A percentile compares a stretch with the other conserved stretches of the same genome.
Evolutionary conservation across 2,888 invertebrate species (phyloP).

Genomic region (Aspidiotus destructor): DNA sequence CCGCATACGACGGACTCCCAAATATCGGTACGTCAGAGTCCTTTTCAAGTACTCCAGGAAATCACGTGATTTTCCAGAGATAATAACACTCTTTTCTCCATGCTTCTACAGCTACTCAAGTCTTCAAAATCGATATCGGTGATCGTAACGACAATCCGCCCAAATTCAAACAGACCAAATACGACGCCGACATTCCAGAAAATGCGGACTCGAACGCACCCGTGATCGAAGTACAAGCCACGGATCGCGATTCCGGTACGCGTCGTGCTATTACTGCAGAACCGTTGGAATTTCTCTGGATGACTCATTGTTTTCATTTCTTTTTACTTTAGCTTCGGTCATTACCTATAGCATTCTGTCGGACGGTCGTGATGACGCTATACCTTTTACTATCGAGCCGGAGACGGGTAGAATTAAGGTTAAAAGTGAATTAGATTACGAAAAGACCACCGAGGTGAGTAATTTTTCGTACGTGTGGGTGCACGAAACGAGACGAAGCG

Average conservation of each 20-base stretch:
- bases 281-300: neutral
- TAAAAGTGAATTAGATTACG: conserved; percentile 68
- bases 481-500: neutral
- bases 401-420: conserved; percentile 78
- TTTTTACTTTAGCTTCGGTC: conserved; percentile 53
- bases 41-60: neutral
- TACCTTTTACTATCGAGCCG: conserved; percentile 64
- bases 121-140: conserved; percentile 80
- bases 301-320: neutral
- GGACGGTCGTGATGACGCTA: conserved; percentile 73
- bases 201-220: conserved; percentile 71
- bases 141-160: conserved; percentile 96
- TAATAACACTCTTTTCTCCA: neutral
- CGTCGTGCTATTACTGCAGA: neutral
- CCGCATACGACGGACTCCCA: conserved; percentile 60
- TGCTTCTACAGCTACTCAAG: conserved; percentile 53
- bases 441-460: conserved; percentile 55
- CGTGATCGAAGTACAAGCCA: conserved; percentile 78
- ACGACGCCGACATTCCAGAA: conserved; percentile 68
- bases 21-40: conserved; percentile 50
- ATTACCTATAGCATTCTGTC: conserved; percentile 78
- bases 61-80: neutral
- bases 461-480: neutral
- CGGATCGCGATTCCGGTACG: conserved; percentile 70
- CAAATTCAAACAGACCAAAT: conserved; percentile 65